These are phyloP conservation scores for Brachyptera risi DNA, from an alignment of 2,888 invertebrate genomes.

Conservation along the genomic window DNA sequence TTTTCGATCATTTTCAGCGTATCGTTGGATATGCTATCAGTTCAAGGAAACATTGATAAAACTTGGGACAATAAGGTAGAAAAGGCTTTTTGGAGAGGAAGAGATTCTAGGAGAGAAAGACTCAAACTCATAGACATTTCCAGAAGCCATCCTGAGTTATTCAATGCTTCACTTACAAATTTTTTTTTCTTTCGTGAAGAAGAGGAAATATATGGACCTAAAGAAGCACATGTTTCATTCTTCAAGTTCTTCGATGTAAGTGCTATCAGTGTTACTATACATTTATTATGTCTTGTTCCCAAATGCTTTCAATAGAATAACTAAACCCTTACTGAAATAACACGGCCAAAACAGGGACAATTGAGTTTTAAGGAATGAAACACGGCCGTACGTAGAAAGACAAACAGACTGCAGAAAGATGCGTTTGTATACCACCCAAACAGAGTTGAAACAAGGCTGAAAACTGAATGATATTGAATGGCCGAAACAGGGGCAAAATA, in stretches of 20 bases:
- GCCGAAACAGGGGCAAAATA: too few relatives aligned
- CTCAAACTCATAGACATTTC: conserved; percentile 77
- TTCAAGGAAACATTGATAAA: conserved; percentile 70
- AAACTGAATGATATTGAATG: too few relatives aligned
- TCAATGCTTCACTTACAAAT: conserved; percentile 90
- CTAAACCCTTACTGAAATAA: too few relatives aligned
- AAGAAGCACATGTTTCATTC: conserved; percentile 78
- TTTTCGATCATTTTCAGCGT: conserved; percentile 57
- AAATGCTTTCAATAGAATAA: too few relatives aligned
- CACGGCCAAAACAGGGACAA: too few relatives aligned
- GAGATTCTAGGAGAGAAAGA: conserved; percentile 84
- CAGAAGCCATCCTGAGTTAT: conserved; percentile 66
- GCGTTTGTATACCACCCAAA: too few relatives aligned
- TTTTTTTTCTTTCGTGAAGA: conserved; percentile 93
- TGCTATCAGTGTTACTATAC: conserved; percentile 31
- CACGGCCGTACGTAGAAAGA: too few relatives aligned
- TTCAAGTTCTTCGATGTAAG: conserved; percentile 91
- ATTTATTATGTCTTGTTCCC: background rate
- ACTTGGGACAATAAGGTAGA: conserved; percentile 70
- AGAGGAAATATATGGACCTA: conserved; percentile 81
- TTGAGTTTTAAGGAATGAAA: too few relatives aligned
- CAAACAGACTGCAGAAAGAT: too few relatives aligned
- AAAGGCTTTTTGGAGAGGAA: conserved; percentile 85
- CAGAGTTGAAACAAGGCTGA: too few relatives aligned
- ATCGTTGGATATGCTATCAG: conserved; percentile 83